Percentiles rank a stretch among this genome's conserved stretches.
Evolutionary conservation across 2,888 invertebrate genomes (phyloP).

Genomic region (Halictus quadricinctus): DNA sequence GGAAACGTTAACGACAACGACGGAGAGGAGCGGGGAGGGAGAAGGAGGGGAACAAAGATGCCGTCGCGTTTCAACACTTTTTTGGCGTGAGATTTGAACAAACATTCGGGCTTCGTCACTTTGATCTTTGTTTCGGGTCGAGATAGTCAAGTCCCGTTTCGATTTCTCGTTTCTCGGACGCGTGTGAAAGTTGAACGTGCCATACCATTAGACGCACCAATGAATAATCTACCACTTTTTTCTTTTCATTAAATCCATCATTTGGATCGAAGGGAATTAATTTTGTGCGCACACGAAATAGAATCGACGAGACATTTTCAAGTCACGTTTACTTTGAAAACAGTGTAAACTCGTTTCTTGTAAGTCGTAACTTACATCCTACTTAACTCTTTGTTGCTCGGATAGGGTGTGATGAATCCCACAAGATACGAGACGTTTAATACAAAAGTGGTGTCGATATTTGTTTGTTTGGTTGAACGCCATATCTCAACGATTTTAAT

Average conservation of each 20-base stretch:
- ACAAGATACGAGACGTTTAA: too few species aligned
- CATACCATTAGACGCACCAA: background rate
- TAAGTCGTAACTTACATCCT: too few species aligned
- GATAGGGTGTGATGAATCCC: too few species aligned
- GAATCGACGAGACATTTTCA: too few species aligned
- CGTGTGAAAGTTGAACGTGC: background rate
- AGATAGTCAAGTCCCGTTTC: background rate
- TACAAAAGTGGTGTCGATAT: too few species aligned
- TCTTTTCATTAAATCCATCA: background rate
- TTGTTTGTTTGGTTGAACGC: too few species aligned
- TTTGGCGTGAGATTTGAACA: conserved; percentile 1
- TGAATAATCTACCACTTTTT: background rate
- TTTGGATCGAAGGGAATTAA: background rate
- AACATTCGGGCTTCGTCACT: background rate
- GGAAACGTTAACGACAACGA: conserved; percentile 59
- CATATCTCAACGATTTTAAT: too few species aligned
- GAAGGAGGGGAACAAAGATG: conserved; percentile 29
- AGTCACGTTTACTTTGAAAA: too few species aligned
- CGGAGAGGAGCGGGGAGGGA: conserved; percentile 6
- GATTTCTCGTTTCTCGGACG: background rate
- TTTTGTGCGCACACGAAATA: too few species aligned
- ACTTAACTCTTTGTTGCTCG: too few species aligned
- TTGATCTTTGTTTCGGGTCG: conserved; percentile 6
- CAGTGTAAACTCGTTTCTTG: too few species aligned
- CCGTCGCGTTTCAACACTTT: conserved; percentile 32